Conservation (phyloP, 2,797 vertebrate genomes). For the Peromyscus nudipes region DNA sequence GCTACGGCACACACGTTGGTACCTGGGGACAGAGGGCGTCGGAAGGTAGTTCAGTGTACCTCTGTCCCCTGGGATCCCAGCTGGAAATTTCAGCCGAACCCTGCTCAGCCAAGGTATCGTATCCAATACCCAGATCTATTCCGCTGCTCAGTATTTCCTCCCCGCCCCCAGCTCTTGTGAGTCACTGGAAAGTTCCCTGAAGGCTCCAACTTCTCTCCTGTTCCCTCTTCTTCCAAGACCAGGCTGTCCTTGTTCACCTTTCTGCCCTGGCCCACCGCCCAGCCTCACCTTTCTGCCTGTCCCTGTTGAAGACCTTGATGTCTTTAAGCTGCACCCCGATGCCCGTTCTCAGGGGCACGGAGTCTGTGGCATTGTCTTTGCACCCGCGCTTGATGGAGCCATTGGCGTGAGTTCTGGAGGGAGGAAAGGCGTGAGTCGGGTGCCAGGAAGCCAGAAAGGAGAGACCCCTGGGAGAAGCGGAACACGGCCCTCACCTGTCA, state of each 20-base stretch:
- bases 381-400: conserved; percentile 98
- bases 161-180: neutral
- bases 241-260: accelerated
- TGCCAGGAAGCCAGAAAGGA: accelerated
- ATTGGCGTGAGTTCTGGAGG: conserved; percentile 95
- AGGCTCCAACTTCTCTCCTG: neutral
- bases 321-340: conserved; percentile 99
- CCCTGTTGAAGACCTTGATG: conserved; percentile 98
- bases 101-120: neutral
- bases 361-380: conserved; percentile 97
- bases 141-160: neutral
- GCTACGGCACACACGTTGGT: conserved; percentile 95
- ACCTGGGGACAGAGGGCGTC: conserved; percentile 87
- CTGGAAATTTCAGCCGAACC: accelerated
- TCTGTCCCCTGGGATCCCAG: neutral
- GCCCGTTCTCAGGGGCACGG: conserved; percentile 95
- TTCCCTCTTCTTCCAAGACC: accelerated
- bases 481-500: conserved; percentile 91
- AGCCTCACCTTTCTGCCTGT: conserved; percentile 94
- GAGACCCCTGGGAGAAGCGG: neutral
- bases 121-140: neutral
- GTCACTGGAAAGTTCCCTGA: neutral
- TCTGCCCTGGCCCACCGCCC: neutral
- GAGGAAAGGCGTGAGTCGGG: neutral
- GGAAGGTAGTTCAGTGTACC: neutral